Evolutionary conservation across 1,140 invertebrate genomes (phyloP), one percentile per base, ranked within the genome.

Genomic region (Listronotus bonariensis): DNA sequence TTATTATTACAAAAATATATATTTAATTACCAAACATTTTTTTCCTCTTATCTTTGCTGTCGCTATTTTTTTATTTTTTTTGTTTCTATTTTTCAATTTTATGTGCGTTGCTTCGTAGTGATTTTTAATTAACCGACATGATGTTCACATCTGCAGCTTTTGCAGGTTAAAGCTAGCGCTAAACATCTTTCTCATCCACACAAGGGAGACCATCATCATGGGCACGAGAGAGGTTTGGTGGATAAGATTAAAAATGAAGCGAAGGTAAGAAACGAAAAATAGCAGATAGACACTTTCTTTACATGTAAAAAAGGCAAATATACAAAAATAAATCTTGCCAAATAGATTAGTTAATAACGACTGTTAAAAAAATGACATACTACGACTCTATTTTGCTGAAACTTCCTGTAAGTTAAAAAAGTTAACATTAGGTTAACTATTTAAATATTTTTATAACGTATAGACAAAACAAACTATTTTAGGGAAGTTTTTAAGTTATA

Each of bases 221-320:
- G 54, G 10, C 48, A 72, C 48, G 68, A 69, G 14, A 76, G 49
- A 89, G 90, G 88, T 67, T 89, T 94, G 51, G 90, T 93, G 0
- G 89, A 92, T 66, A 91, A 91, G 75, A 80, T 94, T 18, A 85
- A 88, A 59, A 89, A 87, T 74, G 92, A 95, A 80, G 92, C 93
- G 1, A 92, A 92, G 74, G 91, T 87, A 66, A 72, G 48, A 7
- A 18, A 20, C 60, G 59, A 7, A 26, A 5, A 1, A 26, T 26
- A 54, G 38, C 18, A 60, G 34, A 26, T 53, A 38, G 14, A 7
- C 15, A 38, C 32, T 17, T 54, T n/a, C n/a, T n/a, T n/a, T n/a
- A n/a, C n/a, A n/a, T n/a, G n/a, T n/a, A n/a, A n/a, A n/a, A n/a
- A n/a, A n/a, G n/a, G n/a, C n/a, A n/a, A n/a, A n/a, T n/a, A n/a